Percentiles rank a stretch among this genome's conserved stretches.
Evolutionary conservation across 2,113 vertebrate species (phyloP).

Genomic region (Typhlomys cinereus): DNA sequence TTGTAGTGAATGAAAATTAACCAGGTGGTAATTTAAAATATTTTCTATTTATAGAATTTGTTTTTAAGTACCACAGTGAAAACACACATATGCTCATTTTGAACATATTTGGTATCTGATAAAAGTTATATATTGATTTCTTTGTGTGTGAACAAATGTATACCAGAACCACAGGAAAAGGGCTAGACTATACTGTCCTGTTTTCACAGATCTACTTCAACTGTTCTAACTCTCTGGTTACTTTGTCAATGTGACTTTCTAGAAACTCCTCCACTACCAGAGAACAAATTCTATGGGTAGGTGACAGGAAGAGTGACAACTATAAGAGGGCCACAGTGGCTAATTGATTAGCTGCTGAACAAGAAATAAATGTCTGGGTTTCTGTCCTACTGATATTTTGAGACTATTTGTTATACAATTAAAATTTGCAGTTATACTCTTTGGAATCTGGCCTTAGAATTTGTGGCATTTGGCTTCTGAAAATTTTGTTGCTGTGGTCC

Average conservation of each 20-base stretch:
- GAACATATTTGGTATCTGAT: slow-evolving; percentile 1
- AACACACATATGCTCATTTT: background rate
- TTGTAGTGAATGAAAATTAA: background rate
- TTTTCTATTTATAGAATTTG: background rate
- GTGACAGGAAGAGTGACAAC: too few species aligned
- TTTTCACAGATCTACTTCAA: accelerated
- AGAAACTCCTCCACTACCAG: background rate
- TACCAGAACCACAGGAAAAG: background rate
- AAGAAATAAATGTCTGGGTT: background rate
- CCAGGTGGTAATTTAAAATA: background rate
- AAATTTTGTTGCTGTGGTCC: too few species aligned
- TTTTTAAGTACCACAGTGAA: background rate
- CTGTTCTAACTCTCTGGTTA: background rate
- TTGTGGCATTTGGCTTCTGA: background rate
- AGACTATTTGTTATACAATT: background rate
- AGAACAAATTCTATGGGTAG: background rate
- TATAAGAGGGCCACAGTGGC: background rate
- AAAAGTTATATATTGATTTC: background rate
- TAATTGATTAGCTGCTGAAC: accelerated
- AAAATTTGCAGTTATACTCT: background rate
- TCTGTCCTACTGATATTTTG: too few species aligned
- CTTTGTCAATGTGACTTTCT: background rate
- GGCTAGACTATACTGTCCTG: background rate
- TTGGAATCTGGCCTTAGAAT: background rate
- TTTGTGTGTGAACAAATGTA: background rate